These are phyloP conservation scores for Cactoblastis cactorum DNA, from an alignment of 2,888 invertebrate species.

Conservation along the genomic window DNA sequence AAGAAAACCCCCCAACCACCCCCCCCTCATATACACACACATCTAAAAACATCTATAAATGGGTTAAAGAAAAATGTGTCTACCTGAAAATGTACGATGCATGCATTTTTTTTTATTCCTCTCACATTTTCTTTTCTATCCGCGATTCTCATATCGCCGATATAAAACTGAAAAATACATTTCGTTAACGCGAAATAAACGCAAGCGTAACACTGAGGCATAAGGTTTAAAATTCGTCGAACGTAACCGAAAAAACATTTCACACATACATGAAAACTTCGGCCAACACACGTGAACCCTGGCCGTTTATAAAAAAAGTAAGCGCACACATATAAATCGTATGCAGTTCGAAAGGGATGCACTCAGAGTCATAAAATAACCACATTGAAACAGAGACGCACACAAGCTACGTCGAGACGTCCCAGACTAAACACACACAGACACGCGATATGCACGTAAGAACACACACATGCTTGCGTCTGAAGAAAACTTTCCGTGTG, in stretches of 20 bases:
- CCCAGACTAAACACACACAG: constrained; percentile 52
- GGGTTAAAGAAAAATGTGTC: constrained; percentile 80
- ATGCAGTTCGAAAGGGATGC: constrained; percentile 79
- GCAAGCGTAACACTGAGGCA: constrained; percentile 22
- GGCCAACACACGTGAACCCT: constrained; percentile 53
- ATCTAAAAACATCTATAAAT: constrained; percentile 66
- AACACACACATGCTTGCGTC: constrained; percentile 48
- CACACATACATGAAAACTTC: constrained; percentile 60
- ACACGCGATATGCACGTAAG: constrained; percentile 42
- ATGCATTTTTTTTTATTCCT: constrained; percentile 72
- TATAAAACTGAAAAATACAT: constrained; percentile 80
- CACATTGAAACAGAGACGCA: constrained; percentile 42
- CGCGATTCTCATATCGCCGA: constrained; percentile 79
- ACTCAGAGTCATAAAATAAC: constrained; percentile 78
- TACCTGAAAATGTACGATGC: constrained; percentile 79
- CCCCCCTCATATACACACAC: constrained; percentile 48
- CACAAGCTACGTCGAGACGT: constrained; percentile 35
- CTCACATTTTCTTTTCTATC: constrained; percentile 77
- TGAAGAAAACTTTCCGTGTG: constrained; percentile 74
- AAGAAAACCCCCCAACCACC: constrained; percentile 36
- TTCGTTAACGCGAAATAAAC: constrained; percentile 41
- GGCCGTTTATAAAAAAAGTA: constrained; percentile 73
- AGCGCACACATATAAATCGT: constrained; percentile 76
- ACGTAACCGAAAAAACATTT: constrained; percentile 52
- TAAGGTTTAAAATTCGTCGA: constrained; percentile 35